Percentiles rank a stretch among this genome's conserved stretches.
Conservation (phyloP, 2,888 invertebrate species). For the Rosalia funebris region DNA sequence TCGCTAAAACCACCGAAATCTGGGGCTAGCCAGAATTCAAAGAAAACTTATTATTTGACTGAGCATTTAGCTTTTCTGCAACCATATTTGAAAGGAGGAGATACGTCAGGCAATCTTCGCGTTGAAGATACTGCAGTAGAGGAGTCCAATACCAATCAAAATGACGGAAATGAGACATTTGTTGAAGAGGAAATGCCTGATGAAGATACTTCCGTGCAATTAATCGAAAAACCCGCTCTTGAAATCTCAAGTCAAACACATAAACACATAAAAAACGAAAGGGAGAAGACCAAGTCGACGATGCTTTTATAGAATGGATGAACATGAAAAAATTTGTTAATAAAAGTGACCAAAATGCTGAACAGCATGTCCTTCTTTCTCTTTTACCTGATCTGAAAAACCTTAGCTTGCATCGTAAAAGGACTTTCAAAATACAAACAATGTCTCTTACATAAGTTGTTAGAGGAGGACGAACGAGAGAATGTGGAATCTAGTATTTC, state of each 20-base stretch:
- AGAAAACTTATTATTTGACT: not conserved
- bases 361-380: not conserved
- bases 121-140: not conserved
- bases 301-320: not conserved
- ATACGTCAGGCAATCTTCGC: not conserved
- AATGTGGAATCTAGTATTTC: not conserved
- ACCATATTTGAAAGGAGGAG: not conserved
- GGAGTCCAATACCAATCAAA: not conserved
- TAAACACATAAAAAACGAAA: not conserved
- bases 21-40: not conserved
- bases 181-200: not conserved
- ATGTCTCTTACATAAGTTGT: not conserved
- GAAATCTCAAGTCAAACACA: not conserved
- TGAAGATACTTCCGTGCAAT: not conserved
- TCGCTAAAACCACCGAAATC: constrained; percentile 4
- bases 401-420: not conserved
- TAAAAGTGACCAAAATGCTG: not conserved
- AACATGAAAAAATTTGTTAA: not conserved
- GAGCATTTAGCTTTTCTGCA: not conserved
- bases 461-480: not conserved
- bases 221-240: not conserved
- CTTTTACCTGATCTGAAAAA: not conserved
- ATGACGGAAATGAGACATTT: not conserved
- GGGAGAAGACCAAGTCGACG: not conserved
- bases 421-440: not conserved